Base-by-base conservation (phyloP, 2,888 invertebrate genomes). In the Pandemis cinnamomeana region DNA sequence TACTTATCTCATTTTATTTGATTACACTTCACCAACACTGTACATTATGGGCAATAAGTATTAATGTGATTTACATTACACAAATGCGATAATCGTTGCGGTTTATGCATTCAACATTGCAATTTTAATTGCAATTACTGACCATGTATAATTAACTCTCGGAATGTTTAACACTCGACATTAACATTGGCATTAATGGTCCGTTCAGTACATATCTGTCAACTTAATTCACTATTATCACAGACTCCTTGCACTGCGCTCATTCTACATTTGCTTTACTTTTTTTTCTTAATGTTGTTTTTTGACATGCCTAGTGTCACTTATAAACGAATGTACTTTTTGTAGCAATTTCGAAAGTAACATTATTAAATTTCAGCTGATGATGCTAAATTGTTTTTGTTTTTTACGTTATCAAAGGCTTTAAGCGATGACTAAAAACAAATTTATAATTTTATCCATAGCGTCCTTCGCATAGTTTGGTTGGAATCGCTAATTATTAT, bases 1-100 rank as follows among this genome's bases (percentile, higher is more conserved):
- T 81, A 84, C 85, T 86, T 89, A 88, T 88, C 84, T 88, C 93
- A 92, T 93, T 86, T 88, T 92, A 82, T 78, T 82, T 67, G 77
- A 77, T 84, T 84, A 85, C 78, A 82, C 80, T 77, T 71, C 81
- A 80, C 80, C 78, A 75, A 80, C 80, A 80, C 76, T 80, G 75
- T 76, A 86, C 84, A 80, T 79, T 78, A 77, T 80, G 79, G 84
- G 42, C 15, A 66, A 61, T 13, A n/a, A 53, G 8, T 11, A 63
- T 63, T 63, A n/a, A 46, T 60, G 4, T 48, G 64, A 66, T 70
- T 27, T 6, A 61, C 62, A 48, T 67, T 70, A 71, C 70, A 74
- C 74, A 62, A 71, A 73, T 75, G 75, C 74, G 66, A 73, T 74
- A 68, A 71, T 61, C 61, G 67, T 48, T 69, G 51, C 67, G 27